Evolutionary conservation across 1,140 invertebrate species (phyloP).

Genomic region (Sycobia sp.): DNA sequence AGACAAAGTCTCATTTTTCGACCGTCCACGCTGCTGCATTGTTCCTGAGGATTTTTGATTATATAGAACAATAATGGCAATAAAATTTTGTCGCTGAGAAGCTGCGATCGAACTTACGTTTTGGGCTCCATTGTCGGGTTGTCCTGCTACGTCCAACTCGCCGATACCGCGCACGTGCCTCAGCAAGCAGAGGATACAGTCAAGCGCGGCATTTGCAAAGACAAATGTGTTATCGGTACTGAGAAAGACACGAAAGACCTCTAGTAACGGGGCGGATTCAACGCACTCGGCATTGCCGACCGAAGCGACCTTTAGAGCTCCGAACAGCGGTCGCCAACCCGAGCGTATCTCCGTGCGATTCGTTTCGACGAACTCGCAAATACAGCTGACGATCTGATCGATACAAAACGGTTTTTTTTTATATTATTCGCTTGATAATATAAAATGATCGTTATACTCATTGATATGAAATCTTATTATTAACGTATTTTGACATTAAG

Average conservation of each 20-base stretch:
- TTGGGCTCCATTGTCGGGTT: not conserved
- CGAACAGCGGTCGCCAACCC: constrained; percentile 91
- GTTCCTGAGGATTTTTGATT: constrained; percentile 42
- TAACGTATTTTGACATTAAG: too few species aligned
- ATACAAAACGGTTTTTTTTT: not conserved
- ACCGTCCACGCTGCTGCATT: constrained; percentile 50
- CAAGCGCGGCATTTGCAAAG: constrained; percentile 90
- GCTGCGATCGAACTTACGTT: constrained; percentile 8
- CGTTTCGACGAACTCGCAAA: constrained; percentile 94
- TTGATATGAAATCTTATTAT: too few species aligned
- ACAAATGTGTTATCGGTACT: constrained; percentile 90
- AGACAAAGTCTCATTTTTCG: constrained; percentile 67
- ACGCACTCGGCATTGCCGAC: constrained; percentile 64
- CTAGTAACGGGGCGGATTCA: constrained; percentile 78
- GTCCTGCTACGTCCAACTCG: not conserved
- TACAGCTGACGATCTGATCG: constrained; percentile 86
- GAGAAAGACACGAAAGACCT: constrained; percentile 91
- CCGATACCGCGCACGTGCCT: constrained; percentile 70
- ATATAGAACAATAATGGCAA: not conserved
- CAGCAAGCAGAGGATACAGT: constrained; percentile 89
- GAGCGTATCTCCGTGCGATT: constrained; percentile 90
- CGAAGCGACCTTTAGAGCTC: constrained; percentile 82
- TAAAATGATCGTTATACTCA: too few species aligned
- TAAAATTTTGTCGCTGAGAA: not conserved
- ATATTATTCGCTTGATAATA: too few species aligned